Percentiles rank a stretch among this genome's conserved stretches.
These are phyloP conservation scores for Leucozona laternaria DNA, from an alignment of 2,888 invertebrate species.

Conservation along the genomic window DNA sequence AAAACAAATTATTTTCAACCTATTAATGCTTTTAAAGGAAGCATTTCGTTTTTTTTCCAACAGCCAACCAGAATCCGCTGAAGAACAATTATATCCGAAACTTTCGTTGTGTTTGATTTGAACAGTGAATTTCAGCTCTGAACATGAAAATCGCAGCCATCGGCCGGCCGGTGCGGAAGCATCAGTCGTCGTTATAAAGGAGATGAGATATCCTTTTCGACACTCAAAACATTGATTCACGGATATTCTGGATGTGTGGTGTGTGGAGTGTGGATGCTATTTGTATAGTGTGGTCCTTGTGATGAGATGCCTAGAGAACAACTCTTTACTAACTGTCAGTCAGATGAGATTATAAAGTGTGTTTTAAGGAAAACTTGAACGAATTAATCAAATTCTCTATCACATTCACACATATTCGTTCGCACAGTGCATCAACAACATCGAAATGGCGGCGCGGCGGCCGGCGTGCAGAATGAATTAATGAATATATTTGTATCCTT, in stretches of 20 bases:
- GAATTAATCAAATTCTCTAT: slow-evolving; percentile 63
- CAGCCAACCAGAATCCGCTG: neutral
- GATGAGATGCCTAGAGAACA: slow-evolving; percentile 4
- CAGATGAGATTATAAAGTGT: slow-evolving; percentile 18
- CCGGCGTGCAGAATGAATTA: neutral
- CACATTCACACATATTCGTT: neutral
- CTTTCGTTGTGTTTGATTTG: neutral
- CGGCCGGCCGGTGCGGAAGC: too few relatives aligned
- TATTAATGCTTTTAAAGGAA: too few relatives aligned
- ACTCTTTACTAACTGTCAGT: slow-evolving; percentile 14
- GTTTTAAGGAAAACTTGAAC: slow-evolving; percentile 47
- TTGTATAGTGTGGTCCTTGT: neutral
- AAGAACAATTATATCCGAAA: neutral
- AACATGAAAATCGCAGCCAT: neutral
- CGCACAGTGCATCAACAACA: slow-evolving; percentile 2
- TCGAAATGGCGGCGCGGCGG: slow-evolving; percentile 8
- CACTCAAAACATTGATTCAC: slow-evolving; percentile 48
- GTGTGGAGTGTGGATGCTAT: neutral
- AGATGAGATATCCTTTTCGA: neutral
- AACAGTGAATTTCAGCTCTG: neutral
- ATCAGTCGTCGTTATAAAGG: neutral
- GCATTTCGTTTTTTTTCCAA: too few relatives aligned
- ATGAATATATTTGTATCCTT: slow-evolving; percentile 2
- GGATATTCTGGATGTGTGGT: neutral
- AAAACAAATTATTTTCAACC: too few relatives aligned